Conservation (phyloP, 1,140 invertebrate species). For the Drosophila erecta region DNA sequence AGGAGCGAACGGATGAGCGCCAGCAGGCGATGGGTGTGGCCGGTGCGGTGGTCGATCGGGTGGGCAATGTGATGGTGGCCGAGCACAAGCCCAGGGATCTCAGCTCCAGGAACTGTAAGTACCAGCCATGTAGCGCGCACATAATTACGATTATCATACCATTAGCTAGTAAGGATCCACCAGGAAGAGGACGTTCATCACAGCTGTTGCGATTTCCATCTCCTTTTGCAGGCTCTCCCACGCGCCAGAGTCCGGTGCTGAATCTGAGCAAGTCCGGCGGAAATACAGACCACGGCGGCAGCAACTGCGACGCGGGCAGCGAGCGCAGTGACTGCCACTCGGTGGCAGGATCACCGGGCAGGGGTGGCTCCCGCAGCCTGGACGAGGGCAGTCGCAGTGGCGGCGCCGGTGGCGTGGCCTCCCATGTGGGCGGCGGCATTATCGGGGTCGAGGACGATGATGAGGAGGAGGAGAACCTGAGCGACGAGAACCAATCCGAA, state of each 20-base stretch:
- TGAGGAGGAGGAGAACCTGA: slow-evolving; percentile 92
- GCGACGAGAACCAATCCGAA: slow-evolving; percentile 90
- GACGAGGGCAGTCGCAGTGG: slow-evolving; percentile 84
- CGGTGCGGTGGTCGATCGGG: slow-evolving; percentile 85
- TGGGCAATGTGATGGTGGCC: slow-evolving; percentile 82
- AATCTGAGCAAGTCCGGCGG: slow-evolving; percentile 94
- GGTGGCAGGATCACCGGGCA: slow-evolving; percentile 85
- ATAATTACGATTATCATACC: no score
- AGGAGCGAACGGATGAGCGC: slow-evolving; percentile 90
- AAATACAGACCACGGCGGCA: slow-evolving; percentile 85
- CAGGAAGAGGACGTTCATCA: no score
- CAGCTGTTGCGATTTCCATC: no score
- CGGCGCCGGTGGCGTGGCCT: slow-evolving; percentile 85
- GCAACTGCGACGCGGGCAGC: slow-evolving; percentile 86
- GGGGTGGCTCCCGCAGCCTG: slow-evolving; percentile 64
- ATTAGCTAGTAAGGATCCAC: no score
- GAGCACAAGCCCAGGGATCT: slow-evolving; percentile 92
- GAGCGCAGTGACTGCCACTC: slow-evolving; percentile 86
- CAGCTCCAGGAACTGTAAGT: slow-evolving; percentile 94
- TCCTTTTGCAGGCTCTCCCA: slow-evolving; percentile 90
- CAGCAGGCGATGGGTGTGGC: slow-evolving; percentile 86
- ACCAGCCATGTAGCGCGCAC: background rate
- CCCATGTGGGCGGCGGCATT: slow-evolving; percentile 86
- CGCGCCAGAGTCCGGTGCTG: slow-evolving; percentile 94
- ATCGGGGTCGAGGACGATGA: slow-evolving; percentile 86